Conservation (phyloP, 2,797 vertebrate genomes). For the Australoheros facetus region DNA sequence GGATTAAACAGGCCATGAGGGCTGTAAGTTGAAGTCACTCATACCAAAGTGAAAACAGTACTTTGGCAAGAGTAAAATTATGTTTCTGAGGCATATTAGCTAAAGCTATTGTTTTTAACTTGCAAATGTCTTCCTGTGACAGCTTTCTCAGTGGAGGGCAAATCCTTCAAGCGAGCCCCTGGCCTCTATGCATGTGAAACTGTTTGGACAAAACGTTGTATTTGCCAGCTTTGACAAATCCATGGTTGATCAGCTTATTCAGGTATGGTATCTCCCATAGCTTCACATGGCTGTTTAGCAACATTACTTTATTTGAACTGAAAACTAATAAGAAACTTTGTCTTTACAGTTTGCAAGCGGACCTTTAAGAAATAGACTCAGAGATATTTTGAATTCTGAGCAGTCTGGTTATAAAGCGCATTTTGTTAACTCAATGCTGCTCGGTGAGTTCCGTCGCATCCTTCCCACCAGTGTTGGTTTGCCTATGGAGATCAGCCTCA, state of each 20-base stretch:
- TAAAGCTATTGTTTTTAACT: not conserved
- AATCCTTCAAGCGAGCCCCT: constrained; percentile 73
- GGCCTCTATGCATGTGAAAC: constrained; percentile 78
- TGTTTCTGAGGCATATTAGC: not conserved
- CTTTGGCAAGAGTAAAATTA: not conserved
- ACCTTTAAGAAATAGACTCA: constrained; percentile 48
- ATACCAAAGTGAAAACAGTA: not conserved
- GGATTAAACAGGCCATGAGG: constrained; percentile 79
- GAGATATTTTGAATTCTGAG: constrained; percentile 58
- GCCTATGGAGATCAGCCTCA: constrained; percentile 84
- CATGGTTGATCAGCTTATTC: constrained; percentile 72
- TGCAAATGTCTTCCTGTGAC: constrained; percentile 7
- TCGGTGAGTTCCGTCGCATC: constrained; percentile 80
- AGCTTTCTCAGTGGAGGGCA: constrained; percentile 85
- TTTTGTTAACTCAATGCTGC: constrained; percentile 77
- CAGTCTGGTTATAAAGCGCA: constrained; percentile 67
- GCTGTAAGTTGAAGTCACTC: constrained; percentile 68
- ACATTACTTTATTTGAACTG: not conserved
- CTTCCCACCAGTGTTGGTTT: constrained; percentile 81
- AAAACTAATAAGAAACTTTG: not conserved
- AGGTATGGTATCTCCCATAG: constrained; percentile 67
- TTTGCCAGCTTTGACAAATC: constrained; percentile 79
- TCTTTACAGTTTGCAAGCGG: constrained; percentile 67
- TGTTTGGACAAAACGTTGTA: constrained; percentile 84
- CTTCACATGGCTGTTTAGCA: not conserved